Conservation (phyloP, 1,140 invertebrate genomes). For the Tetragonula clypearis region DNA sequence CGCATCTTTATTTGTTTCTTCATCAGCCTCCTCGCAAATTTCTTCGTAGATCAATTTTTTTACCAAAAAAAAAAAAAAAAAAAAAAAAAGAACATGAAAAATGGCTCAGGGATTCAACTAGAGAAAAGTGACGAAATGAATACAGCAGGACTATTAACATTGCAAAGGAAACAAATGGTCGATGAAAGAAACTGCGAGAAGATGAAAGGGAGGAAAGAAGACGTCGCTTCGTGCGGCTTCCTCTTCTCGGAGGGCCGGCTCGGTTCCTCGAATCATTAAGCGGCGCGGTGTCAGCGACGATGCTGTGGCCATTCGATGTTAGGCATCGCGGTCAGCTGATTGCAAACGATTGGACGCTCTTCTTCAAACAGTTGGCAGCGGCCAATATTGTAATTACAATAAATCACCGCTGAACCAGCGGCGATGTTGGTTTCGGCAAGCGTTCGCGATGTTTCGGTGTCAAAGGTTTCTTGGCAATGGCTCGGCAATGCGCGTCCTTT, state of each 20-base stretch:
- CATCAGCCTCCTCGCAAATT: too few species aligned
- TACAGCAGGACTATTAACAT: neutral
- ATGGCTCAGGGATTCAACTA: neutral
- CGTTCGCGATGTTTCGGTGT: slow-evolving; percentile 27
- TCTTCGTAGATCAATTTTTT: too few species aligned
- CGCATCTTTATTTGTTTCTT: too few species aligned
- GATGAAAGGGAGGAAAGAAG: slow-evolving; percentile 35
- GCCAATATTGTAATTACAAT: slow-evolving; percentile 72
- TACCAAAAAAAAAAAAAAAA: too few species aligned
- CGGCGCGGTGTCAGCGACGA: neutral
- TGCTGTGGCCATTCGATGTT: slow-evolving; percentile 14
- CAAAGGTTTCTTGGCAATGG: slow-evolving; percentile 53
- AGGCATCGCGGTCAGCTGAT: slow-evolving; percentile 70
- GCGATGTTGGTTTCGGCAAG: slow-evolving; percentile 17
- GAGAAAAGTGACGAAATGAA: neutral
- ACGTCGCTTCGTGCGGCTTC: neutral
- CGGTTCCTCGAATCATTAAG: slow-evolving; percentile 74
- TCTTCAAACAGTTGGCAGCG: slow-evolving; percentile 71
- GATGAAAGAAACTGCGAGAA: neutral
- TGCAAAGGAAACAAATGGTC: neutral
- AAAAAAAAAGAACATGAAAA: too few species aligned
- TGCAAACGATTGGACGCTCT: slow-evolving; percentile 72
- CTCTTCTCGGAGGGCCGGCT: slow-evolving; percentile 31
- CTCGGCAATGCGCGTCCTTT: slow-evolving; percentile 12
- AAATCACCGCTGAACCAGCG: slow-evolving; percentile 65